Evolutionary conservation across 2,113 vertebrate genomes (phyloP).

Genomic region (Eonycteris spelaea): DNA sequence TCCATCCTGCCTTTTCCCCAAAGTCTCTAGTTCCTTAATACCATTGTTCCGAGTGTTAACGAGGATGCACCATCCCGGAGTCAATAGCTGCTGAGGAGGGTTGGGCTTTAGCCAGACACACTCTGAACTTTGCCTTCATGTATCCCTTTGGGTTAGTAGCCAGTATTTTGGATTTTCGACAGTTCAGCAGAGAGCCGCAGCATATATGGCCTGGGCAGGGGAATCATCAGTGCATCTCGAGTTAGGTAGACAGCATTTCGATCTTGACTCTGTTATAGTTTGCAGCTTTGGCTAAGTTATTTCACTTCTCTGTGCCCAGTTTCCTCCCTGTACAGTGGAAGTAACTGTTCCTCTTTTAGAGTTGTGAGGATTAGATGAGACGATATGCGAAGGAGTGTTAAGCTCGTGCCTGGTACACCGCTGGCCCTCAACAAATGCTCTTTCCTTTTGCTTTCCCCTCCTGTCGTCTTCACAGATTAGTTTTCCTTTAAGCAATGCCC

Average conservation of each 20-base stretch:
- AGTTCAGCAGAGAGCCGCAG: accelerated
- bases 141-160: not conserved
- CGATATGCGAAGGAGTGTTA: not conserved
- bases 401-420: not conserved
- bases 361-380: not conserved
- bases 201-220: not conserved
- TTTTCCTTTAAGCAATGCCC: not conserved
- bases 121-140: not conserved
- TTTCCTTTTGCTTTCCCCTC: not conserved
- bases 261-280: not conserved
- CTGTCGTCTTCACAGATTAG: not conserved
- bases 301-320: not conserved
- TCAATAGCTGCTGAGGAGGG: not conserved
- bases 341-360: not conserved
- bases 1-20: not conserved
- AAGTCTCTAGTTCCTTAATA: not conserved
- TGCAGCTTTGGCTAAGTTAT: not conserved
- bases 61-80: not conserved
- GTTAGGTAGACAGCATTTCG: not conserved
- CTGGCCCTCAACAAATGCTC: not conserved
- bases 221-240: not conserved
- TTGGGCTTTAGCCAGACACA: not conserved
- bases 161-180: not conserved
- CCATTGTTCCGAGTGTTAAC: not conserved
- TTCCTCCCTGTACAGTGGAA: not conserved